phyloP scores from a whole-genome alignment of 2,888 invertebrate species.

The Thymelicus sylvestris region DNA sequence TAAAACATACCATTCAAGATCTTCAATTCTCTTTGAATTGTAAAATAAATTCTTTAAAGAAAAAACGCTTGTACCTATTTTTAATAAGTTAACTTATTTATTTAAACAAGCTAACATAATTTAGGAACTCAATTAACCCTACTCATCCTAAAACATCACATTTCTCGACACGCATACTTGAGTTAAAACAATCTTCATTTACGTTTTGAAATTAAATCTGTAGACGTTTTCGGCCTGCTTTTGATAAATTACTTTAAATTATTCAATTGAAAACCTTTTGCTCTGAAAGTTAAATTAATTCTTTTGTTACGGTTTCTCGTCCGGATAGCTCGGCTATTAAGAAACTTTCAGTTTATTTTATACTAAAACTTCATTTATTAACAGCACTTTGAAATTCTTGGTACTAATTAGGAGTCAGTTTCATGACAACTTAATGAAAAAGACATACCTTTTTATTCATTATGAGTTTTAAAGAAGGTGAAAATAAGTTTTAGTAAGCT shows the following conservation, averaged over 20 bases:
- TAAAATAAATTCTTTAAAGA: too few species aligned
- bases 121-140: background rate
- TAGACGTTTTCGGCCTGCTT: background rate
- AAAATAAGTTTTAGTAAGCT: too few species aligned
- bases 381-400: constrained; percentile 8
- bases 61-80: too few species aligned
- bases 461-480: background rate
- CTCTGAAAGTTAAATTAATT: constrained; percentile 20
- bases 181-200: background rate
- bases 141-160: background rate
- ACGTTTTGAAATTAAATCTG: background rate
- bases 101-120: background rate
- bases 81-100: background rate
- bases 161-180: background rate
- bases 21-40: too few species aligned
- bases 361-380: constrained; percentile 18
- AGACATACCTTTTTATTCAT: background rate
- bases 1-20: too few species aligned
- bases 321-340: background rate
- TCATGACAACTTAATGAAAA: constrained; percentile 1
- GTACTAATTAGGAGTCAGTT: constrained; percentile 1
- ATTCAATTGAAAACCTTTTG: constrained; percentile 4
- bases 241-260: background rate
- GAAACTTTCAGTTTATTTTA: constrained; percentile 11
- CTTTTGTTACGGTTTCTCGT: background rate